Conservation (phyloP, 2,113 vertebrate species). For the Hydrochoerus hydrochaeris region DNA sequence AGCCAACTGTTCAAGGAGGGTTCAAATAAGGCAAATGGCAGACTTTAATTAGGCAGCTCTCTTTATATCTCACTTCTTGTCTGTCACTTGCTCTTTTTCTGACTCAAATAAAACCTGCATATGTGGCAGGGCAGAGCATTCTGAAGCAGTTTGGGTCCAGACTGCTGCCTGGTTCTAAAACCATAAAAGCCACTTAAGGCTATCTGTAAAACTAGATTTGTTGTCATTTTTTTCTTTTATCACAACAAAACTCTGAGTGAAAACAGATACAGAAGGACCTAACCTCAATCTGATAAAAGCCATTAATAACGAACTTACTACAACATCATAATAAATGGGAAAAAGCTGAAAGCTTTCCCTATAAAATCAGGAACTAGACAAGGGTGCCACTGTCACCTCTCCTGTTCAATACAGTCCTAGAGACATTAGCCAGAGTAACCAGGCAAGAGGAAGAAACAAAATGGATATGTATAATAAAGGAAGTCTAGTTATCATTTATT, state of each 20-base stretch:
- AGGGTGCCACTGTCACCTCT: neutral
- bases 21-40: neutral
- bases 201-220: neutral
- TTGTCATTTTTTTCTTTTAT: too few relatives aligned
- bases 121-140: neutral
- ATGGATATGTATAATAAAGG: too few relatives aligned
- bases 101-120: neutral
- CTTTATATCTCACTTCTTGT: neutral
- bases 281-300: too few relatives aligned
- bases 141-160: neutral
- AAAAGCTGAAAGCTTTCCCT: neutral
- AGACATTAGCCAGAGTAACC: too few relatives aligned
- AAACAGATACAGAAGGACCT: too few relatives aligned
- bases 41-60: neutral
- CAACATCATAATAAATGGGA: neutral
- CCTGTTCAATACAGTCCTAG: too few relatives aligned
- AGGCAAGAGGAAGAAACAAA: too few relatives aligned
- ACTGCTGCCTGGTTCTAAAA: neutral
- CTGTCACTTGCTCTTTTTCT: neutral
- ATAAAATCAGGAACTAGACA: neutral
- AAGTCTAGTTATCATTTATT: too few relatives aligned
- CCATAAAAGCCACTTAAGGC: neutral
- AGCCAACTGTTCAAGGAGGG: neutral
- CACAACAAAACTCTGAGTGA: neutral
- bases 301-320: too few relatives aligned